Evolutionary conservation across 1,140 invertebrate species (phyloP).

Genomic region (Euwallacea fornicatus): DNA sequence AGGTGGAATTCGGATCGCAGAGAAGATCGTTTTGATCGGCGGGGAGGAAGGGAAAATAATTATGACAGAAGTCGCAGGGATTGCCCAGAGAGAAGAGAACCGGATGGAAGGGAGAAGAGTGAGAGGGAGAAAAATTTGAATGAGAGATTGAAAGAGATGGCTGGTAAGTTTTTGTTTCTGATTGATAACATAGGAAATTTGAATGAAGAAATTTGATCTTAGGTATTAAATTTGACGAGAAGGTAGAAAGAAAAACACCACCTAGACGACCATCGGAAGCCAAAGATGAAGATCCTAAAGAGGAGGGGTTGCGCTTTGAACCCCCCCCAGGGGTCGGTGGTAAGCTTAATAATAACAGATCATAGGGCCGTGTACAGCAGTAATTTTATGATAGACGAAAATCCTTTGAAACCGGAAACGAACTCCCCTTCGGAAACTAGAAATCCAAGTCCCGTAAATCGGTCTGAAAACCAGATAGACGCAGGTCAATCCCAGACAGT

Average conservation of each 20-base stretch:
- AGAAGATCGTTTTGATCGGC: slow-evolving; percentile 45
- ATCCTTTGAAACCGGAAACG: too few relatives aligned
- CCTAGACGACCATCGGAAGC: slow-evolving; percentile 1
- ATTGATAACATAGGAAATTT: too few relatives aligned
- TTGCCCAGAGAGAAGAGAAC: slow-evolving; percentile 18
- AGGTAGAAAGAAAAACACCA: background rate
- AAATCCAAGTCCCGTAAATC: too few relatives aligned
- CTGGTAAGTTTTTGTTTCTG: slow-evolving; percentile 31
- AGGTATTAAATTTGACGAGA: slow-evolving; percentile 20
- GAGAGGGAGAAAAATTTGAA: slow-evolving; percentile 49
- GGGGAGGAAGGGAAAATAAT: slow-evolving; percentile 20
- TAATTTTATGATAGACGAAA: too few relatives aligned
- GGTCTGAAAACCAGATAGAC: too few relatives aligned
- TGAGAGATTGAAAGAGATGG: slow-evolving; percentile 51
- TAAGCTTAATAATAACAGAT: background rate
- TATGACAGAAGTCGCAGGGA: slow-evolving; percentile 11
- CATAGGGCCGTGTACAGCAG: too few relatives aligned
- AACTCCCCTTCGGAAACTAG: too few relatives aligned
- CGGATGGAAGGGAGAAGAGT: slow-evolving; percentile 33
- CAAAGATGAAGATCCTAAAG: slow-evolving; percentile 9
- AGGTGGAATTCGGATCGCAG: slow-evolving; percentile 31
- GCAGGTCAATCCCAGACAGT: too few relatives aligned
- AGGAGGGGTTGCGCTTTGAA: slow-evolving; percentile 4
- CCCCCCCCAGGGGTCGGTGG: background rate
- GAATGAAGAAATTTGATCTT: too few relatives aligned